Evolutionary conservation across 37 sponge, comb jelly and placozoan genomes (phyloP), one percentile per base, ranked within the genome.

Genomic region (Ephydatia muelleri): DNA sequence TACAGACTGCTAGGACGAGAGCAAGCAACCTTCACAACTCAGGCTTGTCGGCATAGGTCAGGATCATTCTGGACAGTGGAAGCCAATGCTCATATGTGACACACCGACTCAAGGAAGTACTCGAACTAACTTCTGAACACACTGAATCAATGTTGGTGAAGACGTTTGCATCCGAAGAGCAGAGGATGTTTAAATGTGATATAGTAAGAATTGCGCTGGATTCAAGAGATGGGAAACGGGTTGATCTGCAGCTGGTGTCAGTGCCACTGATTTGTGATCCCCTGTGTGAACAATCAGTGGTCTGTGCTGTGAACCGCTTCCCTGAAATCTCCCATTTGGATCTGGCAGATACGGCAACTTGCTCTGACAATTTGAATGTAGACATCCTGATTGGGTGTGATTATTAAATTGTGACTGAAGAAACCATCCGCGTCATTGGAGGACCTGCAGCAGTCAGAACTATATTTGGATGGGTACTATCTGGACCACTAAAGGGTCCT

Each of bases 31-130:
- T 74, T 21, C 64, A 70, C 29, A 79, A 86, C 72, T 68, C 77
- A 26, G 9, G 28, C 23, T 30, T 49, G 33, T 26, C 80, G 1
- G 31, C 49, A 65, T 38, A 75, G 5, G 36, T 86, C 22, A 80
- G 86, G 25, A 43, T 49, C 5, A 33, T 73, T 27, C 23, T 68
- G 5, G 86, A 73, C 34, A 78, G 72, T 69, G 73, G 86, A 29
- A 78, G 86, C 39, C 86, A 85, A 34, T 33, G 65, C 22, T 85
- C 86, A 70, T 85, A 85, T 43, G 49, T 85, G 38, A 85, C 86
- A 16, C 30, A 30, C 23, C 29, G 72, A 25, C 72, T 78, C 27
- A 70, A 48, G 31, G 39, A 78, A 16, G 72, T 9, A 5, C 80
- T 85, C 35, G 16, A 22, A 35, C 22, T 85, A 12, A 22, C 14